These are phyloP conservation scores for Hystrix brachyura DNA, from an alignment of 2,113 vertebrate species.

Conservation along the genomic window DNA sequence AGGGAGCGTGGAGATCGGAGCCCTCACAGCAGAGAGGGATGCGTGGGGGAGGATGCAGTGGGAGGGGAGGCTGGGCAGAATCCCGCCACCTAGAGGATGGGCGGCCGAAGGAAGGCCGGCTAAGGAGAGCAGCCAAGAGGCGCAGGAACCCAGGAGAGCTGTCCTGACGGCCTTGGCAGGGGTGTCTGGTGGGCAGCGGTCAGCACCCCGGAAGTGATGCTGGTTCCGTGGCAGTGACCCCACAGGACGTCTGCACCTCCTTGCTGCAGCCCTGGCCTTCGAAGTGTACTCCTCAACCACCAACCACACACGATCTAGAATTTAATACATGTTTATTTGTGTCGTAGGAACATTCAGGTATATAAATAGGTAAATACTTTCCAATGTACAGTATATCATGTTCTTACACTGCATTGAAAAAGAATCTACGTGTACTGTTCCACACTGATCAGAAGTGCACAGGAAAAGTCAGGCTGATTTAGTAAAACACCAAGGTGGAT, in stretches of 20 bases:
- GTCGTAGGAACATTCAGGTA: conserved; percentile 87
- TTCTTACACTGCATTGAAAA: conserved; percentile 80
- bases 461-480: conserved; percentile 73
- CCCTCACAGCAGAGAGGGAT: not conserved
- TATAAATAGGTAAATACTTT: conserved; percentile 90
- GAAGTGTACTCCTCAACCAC: not conserved
- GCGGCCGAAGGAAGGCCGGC: not conserved
- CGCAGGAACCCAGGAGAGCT: too few species aligned
- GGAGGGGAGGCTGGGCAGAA: not conserved
- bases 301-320: conserved; percentile 46
- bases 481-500: not conserved
- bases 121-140: not conserved
- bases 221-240: not conserved
- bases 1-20: not conserved
- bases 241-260: not conserved
- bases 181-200: not conserved
- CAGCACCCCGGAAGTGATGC: not conserved
- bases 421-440: conserved; percentile 78
- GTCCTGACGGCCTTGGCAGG: not conserved
- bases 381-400: conserved; percentile 87
- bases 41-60: too few species aligned
- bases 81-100: too few species aligned
- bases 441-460: conserved; percentile 74
- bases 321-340: conserved; percentile 85
- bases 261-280: not conserved